Evolutionary conservation across 2,888 invertebrate species (phyloP).

Genomic region (Chrysolina oricalcia): DNA sequence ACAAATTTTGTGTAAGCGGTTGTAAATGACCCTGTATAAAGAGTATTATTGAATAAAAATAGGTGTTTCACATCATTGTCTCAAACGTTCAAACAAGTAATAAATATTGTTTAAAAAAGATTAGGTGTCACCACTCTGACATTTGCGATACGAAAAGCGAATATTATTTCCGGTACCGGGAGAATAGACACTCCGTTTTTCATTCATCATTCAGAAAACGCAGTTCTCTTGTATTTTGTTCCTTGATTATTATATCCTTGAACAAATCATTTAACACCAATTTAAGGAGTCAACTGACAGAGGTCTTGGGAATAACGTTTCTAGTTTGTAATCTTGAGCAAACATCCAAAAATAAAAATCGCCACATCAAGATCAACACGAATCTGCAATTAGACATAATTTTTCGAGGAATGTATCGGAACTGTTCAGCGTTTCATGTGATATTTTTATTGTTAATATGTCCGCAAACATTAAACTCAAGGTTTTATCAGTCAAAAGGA

Average conservation of each 20-base stretch:
- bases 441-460: neutral
- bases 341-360: slow-evolving; percentile 15
- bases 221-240: neutral
- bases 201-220: neutral
- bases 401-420: neutral
- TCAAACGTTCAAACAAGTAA: no score
- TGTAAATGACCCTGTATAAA: no score
- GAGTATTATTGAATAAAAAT: no score
- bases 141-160: neutral
- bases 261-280: slow-evolving; percentile 54
- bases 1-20: no score
- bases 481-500: slow-evolving; percentile 13
- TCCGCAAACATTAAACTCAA: slow-evolving; percentile 11
- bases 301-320: slow-evolving; percentile 14
- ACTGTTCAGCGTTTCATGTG: neutral
- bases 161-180: neutral
- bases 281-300: slow-evolving; percentile 52
- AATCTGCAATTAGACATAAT: slow-evolving; percentile 9
- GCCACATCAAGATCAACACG: slow-evolving; percentile 9
- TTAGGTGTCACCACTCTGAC: no score
- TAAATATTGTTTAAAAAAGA: no score
- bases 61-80: no score
- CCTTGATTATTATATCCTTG: slow-evolving; percentile 47
- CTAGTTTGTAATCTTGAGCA: slow-evolving; percentile 1
- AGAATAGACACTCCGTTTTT: neutral